phyloP scores from a whole-genome alignment of 2,888 invertebrate species.

The Brenthis ino region DNA sequence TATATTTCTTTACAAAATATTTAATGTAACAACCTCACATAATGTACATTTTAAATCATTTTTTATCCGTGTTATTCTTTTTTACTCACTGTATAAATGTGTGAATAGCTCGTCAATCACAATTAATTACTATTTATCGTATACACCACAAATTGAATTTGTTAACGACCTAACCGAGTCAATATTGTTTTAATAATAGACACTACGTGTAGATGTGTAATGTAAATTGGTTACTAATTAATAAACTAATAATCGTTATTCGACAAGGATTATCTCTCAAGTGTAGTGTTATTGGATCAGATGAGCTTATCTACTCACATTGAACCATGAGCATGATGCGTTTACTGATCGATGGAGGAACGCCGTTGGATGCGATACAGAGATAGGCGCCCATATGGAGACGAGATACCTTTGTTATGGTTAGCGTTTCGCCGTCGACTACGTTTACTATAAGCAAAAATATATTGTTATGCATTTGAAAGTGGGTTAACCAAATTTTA shows the following conservation, averaged over 20 bases:
- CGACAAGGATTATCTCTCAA: constrained; percentile 16
- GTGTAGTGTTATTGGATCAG: constrained; percentile 14
- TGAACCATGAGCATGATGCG: constrained; percentile 91
- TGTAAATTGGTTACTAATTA: constrained; percentile 21
- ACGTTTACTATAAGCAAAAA: constrained; percentile 87
- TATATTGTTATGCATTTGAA: constrained; percentile 5
- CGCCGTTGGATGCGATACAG: constrained; percentile 96
- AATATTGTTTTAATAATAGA: constrained; percentile 21
- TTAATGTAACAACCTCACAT: too few species aligned
- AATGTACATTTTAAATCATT: too few species aligned
- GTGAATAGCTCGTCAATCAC: constrained; percentile 5
- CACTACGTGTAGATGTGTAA: constrained; percentile 14
- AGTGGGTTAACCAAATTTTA: background rate
- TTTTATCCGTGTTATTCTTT: too few species aligned
- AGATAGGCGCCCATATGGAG: constrained; percentile 96
- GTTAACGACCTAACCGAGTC: constrained; percentile 19
- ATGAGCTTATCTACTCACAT: constrained; percentile 83
- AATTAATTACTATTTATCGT: constrained; percentile 8
- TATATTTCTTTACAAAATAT: too few species aligned
- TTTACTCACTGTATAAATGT: too few species aligned
- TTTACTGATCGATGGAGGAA: constrained; percentile 94
- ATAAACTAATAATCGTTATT: constrained; percentile 17
- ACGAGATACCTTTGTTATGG: constrained; percentile 93
- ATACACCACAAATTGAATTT: constrained; percentile 15
- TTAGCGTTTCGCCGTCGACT: constrained; percentile 92